Base-by-base conservation (phyloP, 2,797 vertebrate species). In the Benthosema pterotum region DNA sequence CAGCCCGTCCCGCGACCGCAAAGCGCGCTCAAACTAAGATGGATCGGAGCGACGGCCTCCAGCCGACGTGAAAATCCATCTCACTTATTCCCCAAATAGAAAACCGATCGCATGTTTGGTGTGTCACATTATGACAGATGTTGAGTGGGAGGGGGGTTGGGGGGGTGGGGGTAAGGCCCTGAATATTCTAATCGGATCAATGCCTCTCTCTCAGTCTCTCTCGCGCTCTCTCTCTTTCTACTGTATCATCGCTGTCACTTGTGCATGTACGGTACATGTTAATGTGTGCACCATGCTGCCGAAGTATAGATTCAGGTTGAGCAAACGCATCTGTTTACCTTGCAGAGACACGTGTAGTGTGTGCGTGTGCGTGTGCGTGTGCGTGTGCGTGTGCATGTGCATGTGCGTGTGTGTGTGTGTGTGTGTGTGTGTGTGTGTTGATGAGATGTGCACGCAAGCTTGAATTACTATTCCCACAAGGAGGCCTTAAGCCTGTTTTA, bases 81-180 rank as follows among this genome's bases (percentile, higher is more conserved):
- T 84, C 69, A 78, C 75, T 90, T 87, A 89, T 75, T 63, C 78
- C 56, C 63, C 83, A 86, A 88, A 89, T 85, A 81, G 85, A 88
- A 89, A 88, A 85, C 78, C 86, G 75, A 90, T 89, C 55, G 72
- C 61, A 83, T 83, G 79, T 89, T 87, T 81, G 82, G 80, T 78
- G 78, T 52, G 63, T 83, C 74, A 77, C 82, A 87, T 84, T 80
- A 82, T 87, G 87, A 90, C 82, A 82, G 83, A 91, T 91, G 78
- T 68, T n/a, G n/a, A n/a, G n/a, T n/a, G n/a, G n/a, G n/a, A n/a
- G n/a, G n/a, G n/a, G n/a, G n/a, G n/a, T n/a, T n/a, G n/a, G 78
- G 58, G 17, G 62, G 76, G 66, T 18, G 67, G 76, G 83, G 51
- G 55, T 3, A 25, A 22, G 63, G 47, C 16, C 4, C 66, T 63